A percentile compares a stretch with the other conserved stretches of the same genome.
Conservation (phyloP, 2,113 vertebrate species). For the Pogonocichla stellata region DNA sequence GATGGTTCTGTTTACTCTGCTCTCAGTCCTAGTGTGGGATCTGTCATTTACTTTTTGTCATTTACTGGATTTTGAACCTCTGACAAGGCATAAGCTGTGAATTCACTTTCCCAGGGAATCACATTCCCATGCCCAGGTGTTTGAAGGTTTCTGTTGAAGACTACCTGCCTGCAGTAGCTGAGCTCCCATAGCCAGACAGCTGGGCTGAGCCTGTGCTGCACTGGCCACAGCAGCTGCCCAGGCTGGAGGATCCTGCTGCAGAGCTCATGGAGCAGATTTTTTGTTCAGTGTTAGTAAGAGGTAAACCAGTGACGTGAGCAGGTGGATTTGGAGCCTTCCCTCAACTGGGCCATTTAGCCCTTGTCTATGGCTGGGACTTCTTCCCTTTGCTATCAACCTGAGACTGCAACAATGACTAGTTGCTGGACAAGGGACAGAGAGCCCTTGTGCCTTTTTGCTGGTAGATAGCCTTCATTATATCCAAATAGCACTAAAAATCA, state of each 20-base stretch:
- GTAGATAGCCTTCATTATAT: background rate
- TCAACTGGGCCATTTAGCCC: background rate
- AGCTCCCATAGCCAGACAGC: background rate
- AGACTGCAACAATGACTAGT: background rate
- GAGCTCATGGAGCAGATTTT: background rate
- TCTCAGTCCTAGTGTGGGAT: background rate
- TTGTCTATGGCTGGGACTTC: background rate
- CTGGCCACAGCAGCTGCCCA: background rate
- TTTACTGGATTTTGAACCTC: background rate
- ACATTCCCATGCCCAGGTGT: fast-evolving
- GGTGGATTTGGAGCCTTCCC: background rate
- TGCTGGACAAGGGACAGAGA: background rate
- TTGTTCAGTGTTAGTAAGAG: background rate
- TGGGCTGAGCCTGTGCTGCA: background rate
- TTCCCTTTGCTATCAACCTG: background rate
- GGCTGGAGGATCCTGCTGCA: background rate
- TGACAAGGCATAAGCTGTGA: background rate
- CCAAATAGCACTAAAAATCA: background rate
- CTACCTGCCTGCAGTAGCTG: background rate
- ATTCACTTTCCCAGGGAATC: background rate
- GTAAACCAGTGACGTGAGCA: background rate
- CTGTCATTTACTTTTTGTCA: background rate
- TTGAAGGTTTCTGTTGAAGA: background rate
- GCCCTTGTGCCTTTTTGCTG: background rate
- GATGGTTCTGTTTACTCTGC: background rate